Base-by-base conservation (phyloP, 2,888 invertebrate genomes). In the Abrostola triplasia region DNA sequence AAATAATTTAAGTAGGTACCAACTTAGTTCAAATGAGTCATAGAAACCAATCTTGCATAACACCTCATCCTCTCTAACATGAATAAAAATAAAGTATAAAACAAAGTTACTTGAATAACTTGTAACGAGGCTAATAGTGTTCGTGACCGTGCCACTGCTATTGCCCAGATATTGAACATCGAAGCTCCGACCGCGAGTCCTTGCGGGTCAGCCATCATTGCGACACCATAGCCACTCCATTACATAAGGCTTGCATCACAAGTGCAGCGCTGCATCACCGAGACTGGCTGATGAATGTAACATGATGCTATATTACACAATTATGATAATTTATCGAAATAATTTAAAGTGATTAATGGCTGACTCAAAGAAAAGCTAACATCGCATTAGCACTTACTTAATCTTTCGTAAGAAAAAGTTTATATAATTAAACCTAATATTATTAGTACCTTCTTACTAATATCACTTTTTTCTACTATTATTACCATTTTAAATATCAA, bases 171-270 rank as follows among this genome's bases (percentile, higher is more conserved):
- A 80, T 76, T 59, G 79, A 79, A 74, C 80, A 59, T 36, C 59
- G 72, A 61, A 67, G 69, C 61, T 71, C 64, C 69, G 80, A 80
- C 83, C 84, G 81, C 85, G 82, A 84, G 84, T 85, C 87, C 84
- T 84, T 81, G 77, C 81, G 82, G 82, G 81, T 81, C 80, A 70
- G 77, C 66, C 76, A 82, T 73, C 69, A 75, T 87, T 88, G 63
- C 87, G 69, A 79, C 80, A 85, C 62, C 73, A 71, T 74, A 71
- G 77, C 68, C 51, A 67, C 61, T 59, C 67, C 42, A 64, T 85
- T 86, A 84, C 62, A 72, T 86, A 86, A 88, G 50, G 53, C 11
- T 78, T 79, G 77, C 74, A 78, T 66, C 65, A 74, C 54, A n/a
- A 51, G 48, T 73, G 64, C 71, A 70, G n/a, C 42, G 36, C 71